Evolutionary conservation across 2,888 invertebrate genomes (phyloP).

Genomic region (Nematopogon swammerdamellus): DNA sequence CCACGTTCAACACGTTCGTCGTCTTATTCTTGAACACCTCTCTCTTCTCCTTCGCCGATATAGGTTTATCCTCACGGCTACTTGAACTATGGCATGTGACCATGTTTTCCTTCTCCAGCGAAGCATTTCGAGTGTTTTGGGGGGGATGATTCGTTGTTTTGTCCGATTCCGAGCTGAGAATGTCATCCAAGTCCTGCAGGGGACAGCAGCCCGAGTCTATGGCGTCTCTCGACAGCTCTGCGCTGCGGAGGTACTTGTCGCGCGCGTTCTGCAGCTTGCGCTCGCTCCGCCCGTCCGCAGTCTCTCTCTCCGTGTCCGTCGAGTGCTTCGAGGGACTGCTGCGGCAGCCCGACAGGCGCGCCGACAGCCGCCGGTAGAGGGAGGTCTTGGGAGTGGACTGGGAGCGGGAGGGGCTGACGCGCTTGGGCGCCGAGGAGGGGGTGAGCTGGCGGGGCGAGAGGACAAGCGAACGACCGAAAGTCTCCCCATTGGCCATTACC

Average conservation of each 20-base stretch:
- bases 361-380: conserved; percentile 45
- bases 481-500: conserved; percentile 67
- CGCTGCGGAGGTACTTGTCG: conserved; percentile 14
- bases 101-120: conserved; percentile 40
- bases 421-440: conserved; percentile 33
- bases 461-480: conserved; percentile 63
- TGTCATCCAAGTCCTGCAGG: too few relatives aligned
- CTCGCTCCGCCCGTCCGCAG: conserved; percentile 26
- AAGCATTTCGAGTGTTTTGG: too few relatives aligned
- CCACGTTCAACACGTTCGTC: conserved; percentile 46
- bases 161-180: too few relatives aligned
- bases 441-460: conserved; percentile 45
- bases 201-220: neutral
- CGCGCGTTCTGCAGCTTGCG: conserved; percentile 30
- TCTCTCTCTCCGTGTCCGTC: conserved; percentile 16
- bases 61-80: conserved; percentile 22
- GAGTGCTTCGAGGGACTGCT: conserved; percentile 21
- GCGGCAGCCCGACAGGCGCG: conserved; percentile 42
- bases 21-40: conserved; percentile 51
- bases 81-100: too few relatives aligned
- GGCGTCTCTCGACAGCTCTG: neutral
- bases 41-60: conserved; percentile 32
- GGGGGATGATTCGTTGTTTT: conserved; percentile 9
- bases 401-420: conserved; percentile 36
- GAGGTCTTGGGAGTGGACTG: conserved; percentile 47